phyloP scores from a whole-genome alignment of 2,888 invertebrate genomes.

The Rotaria sp. region DNA sequence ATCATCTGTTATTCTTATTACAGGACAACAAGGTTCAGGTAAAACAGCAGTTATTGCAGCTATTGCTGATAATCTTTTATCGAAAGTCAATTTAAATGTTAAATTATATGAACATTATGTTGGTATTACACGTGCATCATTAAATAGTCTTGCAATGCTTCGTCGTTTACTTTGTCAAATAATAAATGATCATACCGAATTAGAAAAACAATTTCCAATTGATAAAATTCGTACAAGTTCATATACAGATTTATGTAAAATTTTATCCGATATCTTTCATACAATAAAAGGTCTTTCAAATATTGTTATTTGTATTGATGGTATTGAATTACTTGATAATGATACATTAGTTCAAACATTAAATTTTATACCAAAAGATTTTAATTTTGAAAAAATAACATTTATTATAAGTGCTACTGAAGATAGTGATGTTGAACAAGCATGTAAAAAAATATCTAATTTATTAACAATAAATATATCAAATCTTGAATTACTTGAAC shows the following conservation, averaged over 20 bases:
- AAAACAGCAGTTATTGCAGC: background rate
- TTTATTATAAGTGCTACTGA: slow-evolving; percentile 49
- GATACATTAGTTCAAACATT: slow-evolving; percentile 49
- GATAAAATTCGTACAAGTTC: background rate
- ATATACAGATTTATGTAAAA: slow-evolving; percentile 17
- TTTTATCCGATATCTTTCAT: background rate
- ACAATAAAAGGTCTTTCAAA: background rate
- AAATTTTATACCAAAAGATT: slow-evolving; percentile 51
- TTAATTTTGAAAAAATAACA: slow-evolving; percentile 50
- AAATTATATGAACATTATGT: slow-evolving; percentile 27
- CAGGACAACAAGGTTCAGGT: slow-evolving; percentile 6
- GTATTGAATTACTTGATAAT: slow-evolving; percentile 51
- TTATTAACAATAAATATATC: slow-evolving; percentile 45
- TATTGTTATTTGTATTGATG: slow-evolving; percentile 53
- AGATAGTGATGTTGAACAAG: slow-evolving; percentile 45
- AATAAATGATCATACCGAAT: background rate
- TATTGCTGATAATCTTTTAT: background rate
- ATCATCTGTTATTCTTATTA: background rate
- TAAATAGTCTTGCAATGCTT: slow-evolving; percentile 1
- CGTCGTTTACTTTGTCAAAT: slow-evolving; percentile 25
- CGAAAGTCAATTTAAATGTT: background rate
- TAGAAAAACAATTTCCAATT: background rate
- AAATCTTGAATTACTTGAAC: slow-evolving; percentile 50
- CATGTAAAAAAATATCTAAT: slow-evolving; percentile 44
- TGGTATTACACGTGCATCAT: slow-evolving; percentile 13